Conservation (phyloP, 2,797 vertebrate species). For the Micromesistius poutassou region DNA sequence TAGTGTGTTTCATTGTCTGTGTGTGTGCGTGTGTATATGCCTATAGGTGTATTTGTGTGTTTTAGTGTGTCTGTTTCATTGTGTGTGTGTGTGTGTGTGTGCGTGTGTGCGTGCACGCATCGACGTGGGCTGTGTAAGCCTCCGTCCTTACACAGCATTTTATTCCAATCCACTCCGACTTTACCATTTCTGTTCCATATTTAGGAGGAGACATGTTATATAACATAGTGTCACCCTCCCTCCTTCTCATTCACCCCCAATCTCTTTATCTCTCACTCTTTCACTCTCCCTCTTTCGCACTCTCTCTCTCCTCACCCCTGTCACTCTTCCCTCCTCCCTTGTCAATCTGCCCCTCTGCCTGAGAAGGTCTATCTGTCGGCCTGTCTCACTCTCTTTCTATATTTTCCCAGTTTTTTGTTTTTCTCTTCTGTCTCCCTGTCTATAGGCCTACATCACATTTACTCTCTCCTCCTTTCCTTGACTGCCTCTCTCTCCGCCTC, state of each 20-base stretch:
- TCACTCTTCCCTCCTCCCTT: background rate
- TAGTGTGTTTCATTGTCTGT: background rate
- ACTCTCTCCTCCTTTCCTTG: background rate
- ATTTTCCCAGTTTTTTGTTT: background rate
- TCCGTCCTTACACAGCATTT: conserved; percentile 58
- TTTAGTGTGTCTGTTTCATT: background rate
- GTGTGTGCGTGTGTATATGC: conserved; percentile 23
- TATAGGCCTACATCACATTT: background rate
- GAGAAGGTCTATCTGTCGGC: background rate
- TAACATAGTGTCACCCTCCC: conserved; percentile 23
- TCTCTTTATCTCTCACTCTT: background rate
- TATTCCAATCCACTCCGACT: conserved; percentile 23
- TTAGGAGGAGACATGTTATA: conserved; percentile 40
- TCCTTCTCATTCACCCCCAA: background rate
- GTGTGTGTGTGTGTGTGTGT: conserved; percentile 9
- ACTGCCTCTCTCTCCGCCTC: background rate
- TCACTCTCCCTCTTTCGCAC: background rate
- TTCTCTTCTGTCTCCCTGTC: background rate
- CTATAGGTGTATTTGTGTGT: background rate
- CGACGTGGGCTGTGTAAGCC: conserved; percentile 65
- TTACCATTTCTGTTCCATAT: conserved; percentile 16
- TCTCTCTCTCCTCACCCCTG: background rate
- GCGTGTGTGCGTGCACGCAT: conserved; percentile 10
- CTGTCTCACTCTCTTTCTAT: background rate
- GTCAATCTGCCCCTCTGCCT: conserved; percentile 27